A percentile compares a stretch with the other conserved stretches of the same genome.
Evolutionary conservation across 1,140 invertebrate genomes (phyloP).

Genomic region (Globodera ellingtonae): DNA sequence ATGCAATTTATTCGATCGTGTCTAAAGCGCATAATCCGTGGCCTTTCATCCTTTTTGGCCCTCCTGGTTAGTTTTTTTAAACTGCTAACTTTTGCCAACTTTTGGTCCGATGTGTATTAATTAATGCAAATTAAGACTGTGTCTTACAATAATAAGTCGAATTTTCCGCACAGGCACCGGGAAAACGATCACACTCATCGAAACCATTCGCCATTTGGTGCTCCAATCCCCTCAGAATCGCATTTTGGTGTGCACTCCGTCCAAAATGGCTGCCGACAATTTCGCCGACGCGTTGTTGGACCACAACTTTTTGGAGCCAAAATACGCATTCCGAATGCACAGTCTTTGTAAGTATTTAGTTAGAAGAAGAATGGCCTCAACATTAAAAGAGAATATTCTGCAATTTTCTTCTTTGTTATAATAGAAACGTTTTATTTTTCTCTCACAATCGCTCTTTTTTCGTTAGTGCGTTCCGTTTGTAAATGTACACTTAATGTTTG

Average conservation of each 20-base stretch:
- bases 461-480: no score
- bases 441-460: no score
- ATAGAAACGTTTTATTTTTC: no score
- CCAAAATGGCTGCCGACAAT: slow-evolving; percentile 44
- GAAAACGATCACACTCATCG: slow-evolving; percentile 39
- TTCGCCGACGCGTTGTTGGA: slow-evolving; percentile 37
- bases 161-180: slow-evolving; percentile 32
- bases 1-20: slow-evolving; percentile 36
- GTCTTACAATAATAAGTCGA: not conserved
- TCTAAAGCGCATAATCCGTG: slow-evolving; percentile 23
- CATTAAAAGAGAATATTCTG: no score
- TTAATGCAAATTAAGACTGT: not conserved
- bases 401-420: no score
- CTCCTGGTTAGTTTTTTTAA: slow-evolving; percentile 28
- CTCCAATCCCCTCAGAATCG: slow-evolving; percentile 26
- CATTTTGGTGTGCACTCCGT: slow-evolving; percentile 39
- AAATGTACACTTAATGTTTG: no score
- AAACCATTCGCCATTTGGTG: slow-evolving; percentile 39
- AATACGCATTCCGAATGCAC: slow-evolving; percentile 46
- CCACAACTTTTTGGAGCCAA: slow-evolving; percentile 30
- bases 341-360: slow-evolving; percentile 23
- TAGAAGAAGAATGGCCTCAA: no score
- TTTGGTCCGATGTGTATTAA: no score
- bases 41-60: slow-evolving; percentile 40
- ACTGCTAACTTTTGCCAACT: no score